Evolutionary conservation across 2,113 vertebrate genomes (phyloP).

Genomic region (Tylochromis polylepis): DNA sequence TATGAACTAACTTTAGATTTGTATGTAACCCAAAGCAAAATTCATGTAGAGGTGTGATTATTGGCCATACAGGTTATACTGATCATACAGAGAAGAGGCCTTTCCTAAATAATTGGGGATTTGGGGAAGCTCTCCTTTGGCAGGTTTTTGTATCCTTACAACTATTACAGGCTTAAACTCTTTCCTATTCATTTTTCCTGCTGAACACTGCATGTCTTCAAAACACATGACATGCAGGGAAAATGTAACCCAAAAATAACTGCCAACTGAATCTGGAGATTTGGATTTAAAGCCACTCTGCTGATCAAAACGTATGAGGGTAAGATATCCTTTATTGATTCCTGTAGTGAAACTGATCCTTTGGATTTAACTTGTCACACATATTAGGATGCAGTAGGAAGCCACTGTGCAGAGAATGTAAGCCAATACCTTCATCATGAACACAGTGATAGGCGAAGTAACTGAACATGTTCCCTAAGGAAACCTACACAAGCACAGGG

Average conservation of each 20-base stretch:
- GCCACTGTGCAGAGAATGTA: neutral
- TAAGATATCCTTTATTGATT: neutral
- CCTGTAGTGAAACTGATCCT: neutral
- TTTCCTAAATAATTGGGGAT: neutral
- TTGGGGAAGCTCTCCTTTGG: neutral
- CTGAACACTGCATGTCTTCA: neutral
- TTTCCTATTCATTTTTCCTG: neutral
- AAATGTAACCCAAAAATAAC: neutral
- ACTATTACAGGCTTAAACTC: neutral
- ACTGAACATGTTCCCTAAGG: neutral
- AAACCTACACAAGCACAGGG: neutral
- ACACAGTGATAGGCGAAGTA: neutral
- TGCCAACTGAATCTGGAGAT: neutral
- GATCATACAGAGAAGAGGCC: neutral
- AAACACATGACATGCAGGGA: neutral
- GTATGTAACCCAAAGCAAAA: neutral
- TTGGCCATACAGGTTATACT: neutral
- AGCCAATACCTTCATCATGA: neutral
- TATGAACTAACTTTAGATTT: neutral
- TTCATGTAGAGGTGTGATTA: neutral
- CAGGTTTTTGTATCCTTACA: neutral
- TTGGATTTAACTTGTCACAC: neutral
- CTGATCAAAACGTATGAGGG: neutral
- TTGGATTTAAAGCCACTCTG: neutral
- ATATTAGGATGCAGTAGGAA: neutral